phyloP scores from a whole-genome alignment of 2,888 invertebrate species.

The Watsonalla cultraria region DNA sequence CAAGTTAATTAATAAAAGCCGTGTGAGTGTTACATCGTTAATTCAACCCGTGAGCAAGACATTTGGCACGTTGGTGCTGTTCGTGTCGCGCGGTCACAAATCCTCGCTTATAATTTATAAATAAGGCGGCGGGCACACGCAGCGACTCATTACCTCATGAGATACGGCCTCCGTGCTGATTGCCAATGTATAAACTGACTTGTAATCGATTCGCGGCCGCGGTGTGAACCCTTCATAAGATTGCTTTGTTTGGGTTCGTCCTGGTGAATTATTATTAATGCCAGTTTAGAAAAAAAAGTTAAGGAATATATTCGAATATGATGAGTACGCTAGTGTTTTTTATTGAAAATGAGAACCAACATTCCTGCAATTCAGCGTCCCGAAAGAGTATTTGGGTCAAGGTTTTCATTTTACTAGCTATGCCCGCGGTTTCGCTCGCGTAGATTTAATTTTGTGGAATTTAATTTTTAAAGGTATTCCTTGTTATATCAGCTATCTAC shows the following conservation, averaged over 20 bases:
- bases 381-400: too few relatives aligned
- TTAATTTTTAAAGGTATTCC: too few relatives aligned
- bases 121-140: slow-evolving; percentile 65
- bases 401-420: too few relatives aligned
- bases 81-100: slow-evolving; percentile 64
- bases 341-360: too few relatives aligned
- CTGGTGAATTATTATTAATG: not conserved
- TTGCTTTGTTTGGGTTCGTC: not conserved
- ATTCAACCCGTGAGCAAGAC: not conserved
- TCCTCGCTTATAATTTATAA: slow-evolving; percentile 53
- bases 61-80: slow-evolving; percentile 16
- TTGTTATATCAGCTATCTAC: too few relatives aligned
- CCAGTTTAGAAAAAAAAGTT: too few relatives aligned
- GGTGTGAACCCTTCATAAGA: slow-evolving; percentile 10
- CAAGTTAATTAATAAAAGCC: too few relatives aligned
- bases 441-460: too few relatives aligned
- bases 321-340: too few relatives aligned
- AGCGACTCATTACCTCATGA: slow-evolving; percentile 65
- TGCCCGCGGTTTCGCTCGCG: too few relatives aligned
- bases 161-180: slow-evolving; percentile 43
- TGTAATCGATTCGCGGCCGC: slow-evolving; percentile 22
- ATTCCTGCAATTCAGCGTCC: too few relatives aligned
- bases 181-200: slow-evolving; percentile 40
- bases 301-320: too few relatives aligned
- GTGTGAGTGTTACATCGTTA: not conserved